Percentiles rank a stretch among this genome's conserved stretches.
phyloP scores from a whole-genome alignment of 1,140 invertebrate species.

The Atta colombica region DNA sequence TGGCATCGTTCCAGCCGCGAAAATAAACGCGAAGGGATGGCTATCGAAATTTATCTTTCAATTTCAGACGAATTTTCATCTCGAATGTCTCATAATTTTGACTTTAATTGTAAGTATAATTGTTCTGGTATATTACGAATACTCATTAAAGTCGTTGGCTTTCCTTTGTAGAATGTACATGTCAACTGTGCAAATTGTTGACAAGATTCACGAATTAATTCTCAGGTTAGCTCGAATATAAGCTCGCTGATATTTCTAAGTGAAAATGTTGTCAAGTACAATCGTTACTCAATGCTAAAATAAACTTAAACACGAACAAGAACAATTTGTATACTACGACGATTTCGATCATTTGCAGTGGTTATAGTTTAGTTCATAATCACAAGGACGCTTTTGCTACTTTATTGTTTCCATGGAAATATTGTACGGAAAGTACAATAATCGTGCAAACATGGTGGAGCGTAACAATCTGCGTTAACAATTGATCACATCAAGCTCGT shows the following conservation, averaged over 20 bases:
- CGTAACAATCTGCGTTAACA: background rate
- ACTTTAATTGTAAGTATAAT: slow-evolving; percentile 61
- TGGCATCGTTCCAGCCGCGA: background rate
- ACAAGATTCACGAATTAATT: slow-evolving; percentile 52
- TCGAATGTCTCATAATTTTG: slow-evolving; percentile 61
- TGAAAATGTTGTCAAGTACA: slow-evolving; percentile 23
- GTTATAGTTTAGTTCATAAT: slow-evolving; percentile 53
- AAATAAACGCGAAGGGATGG: background rate
- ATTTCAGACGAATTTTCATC: slow-evolving; percentile 64
- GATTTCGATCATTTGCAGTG: slow-evolving; percentile 46
- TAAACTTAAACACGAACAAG: slow-evolving; percentile 25
- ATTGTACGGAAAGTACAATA: slow-evolving; percentile 21
- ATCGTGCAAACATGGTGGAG: background rate
- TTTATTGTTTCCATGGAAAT: slow-evolving; percentile 43
- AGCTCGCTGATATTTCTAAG: background rate
- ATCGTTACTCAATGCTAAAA: slow-evolving; percentile 38
- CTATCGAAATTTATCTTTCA: slow-evolving; percentile 63
- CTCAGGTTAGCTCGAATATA: slow-evolving; percentile 29
- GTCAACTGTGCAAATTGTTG: slow-evolving; percentile 28
- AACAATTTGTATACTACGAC: slow-evolving; percentile 7
- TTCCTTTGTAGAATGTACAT: background rate
- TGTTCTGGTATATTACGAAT: slow-evolving; percentile 34
- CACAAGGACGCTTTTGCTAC: slow-evolving; percentile 10
- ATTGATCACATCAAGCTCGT: background rate
- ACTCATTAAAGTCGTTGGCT: slow-evolving; percentile 40